Conservation (phyloP, 1,140 invertebrate genomes). For the Heliconius eleuchia region DNA sequence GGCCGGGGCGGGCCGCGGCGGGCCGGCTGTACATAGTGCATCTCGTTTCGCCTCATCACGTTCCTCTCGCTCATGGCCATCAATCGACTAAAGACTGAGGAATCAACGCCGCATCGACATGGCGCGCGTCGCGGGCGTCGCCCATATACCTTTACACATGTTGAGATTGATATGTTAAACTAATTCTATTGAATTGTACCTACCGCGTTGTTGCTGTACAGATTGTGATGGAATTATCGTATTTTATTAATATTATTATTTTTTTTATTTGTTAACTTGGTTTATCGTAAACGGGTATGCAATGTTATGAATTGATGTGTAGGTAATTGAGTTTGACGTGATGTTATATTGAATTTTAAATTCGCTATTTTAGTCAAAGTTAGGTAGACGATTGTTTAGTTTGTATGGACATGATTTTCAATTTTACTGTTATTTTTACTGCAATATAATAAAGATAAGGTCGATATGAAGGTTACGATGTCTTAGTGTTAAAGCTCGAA, state of each 20-base stretch:
- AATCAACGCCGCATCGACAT: conserved; percentile 78
- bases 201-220: conserved; percentile 60
- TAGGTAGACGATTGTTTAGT: conserved; percentile 63
- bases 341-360: conserved; percentile 76
- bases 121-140: conserved; percentile 59
- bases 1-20: conserved; percentile 12
- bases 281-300: conserved; percentile 77
- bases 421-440: conserved; percentile 69
- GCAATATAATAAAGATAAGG: conserved; percentile 74
- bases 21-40: conserved; percentile 71
- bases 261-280: conserved; percentile 75
- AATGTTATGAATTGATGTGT: conserved; percentile 64
- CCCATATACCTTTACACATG: conserved; percentile 79
- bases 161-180: conserved; percentile 81
- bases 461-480: conserved; percentile 72
- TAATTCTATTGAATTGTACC: conserved; percentile 72
- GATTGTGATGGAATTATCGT: conserved; percentile 67
- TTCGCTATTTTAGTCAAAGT: conserved; percentile 76
- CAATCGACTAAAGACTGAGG: conserved; percentile 81
- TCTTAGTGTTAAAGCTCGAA: conserved; percentile 79
- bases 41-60: conserved; percentile 53
- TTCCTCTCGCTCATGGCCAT: conserved; percentile 80
- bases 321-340: conserved; percentile 60
- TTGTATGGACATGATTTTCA: conserved; percentile 56
- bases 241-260: conserved; percentile 60